These are phyloP conservation scores for Phania funesta DNA, from an alignment of 2,888 invertebrate species.

Conservation along the genomic window DNA sequence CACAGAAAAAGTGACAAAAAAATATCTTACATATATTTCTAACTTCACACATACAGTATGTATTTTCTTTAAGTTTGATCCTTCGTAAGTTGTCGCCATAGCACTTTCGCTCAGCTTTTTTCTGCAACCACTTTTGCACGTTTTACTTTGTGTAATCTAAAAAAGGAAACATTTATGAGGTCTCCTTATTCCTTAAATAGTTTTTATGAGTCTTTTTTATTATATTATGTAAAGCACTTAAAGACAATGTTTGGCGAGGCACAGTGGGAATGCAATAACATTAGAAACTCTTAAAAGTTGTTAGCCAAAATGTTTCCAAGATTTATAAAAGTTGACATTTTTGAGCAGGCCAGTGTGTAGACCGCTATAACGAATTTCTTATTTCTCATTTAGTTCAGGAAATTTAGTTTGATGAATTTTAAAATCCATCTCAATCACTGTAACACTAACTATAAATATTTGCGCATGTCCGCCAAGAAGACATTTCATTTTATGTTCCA, in stretches of 20 bases:
- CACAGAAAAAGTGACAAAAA: too few species aligned
- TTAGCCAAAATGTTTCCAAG: too few species aligned
- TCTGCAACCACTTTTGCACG: slow-evolving; percentile 34
- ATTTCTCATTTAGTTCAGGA: too few species aligned
- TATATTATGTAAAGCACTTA: neutral
- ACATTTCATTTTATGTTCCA: slow-evolving; percentile 17
- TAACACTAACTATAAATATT: neutral
- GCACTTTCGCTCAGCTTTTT: neutral
- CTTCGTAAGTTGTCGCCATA: slow-evolving; percentile 17
- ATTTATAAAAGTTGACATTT: too few species aligned
- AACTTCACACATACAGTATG: neutral
- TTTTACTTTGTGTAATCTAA: slow-evolving; percentile 22
- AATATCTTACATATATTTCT: too few species aligned
- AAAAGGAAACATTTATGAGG: slow-evolving; percentile 29
- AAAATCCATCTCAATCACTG: neutral
- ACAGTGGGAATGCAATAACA: neutral
- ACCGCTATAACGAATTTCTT: too few species aligned
- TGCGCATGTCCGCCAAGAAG: slow-evolving; percentile 12
- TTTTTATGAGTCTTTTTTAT: slow-evolving; percentile 14
- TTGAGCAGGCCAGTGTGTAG: too few species aligned
- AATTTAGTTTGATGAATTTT: too few species aligned
- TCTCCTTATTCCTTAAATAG: slow-evolving; percentile 44
- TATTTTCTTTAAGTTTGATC: neutral
- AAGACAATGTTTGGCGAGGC: neutral
- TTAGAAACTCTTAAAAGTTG: too few species aligned